Percentiles rank a stretch among this genome's conserved stretches.
These are phyloP conservation scores for Drosophila kokeensis DNA, from an alignment of 2,888 invertebrate species.

Conservation along the genomic window DNA sequence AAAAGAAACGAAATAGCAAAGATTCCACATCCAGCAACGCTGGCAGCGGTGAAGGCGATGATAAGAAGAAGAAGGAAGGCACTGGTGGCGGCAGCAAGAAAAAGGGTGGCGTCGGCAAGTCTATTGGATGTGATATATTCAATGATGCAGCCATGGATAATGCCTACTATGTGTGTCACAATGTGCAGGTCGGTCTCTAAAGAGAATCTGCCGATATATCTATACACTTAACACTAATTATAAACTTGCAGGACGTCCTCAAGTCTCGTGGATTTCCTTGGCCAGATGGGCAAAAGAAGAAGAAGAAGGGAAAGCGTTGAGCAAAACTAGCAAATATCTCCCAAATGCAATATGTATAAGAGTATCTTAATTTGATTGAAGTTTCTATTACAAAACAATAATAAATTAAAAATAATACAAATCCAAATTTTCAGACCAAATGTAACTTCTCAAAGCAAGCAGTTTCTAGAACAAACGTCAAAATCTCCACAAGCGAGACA, in stretches of 20 bases:
- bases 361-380: conserved; percentile 11
- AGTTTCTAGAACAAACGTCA: conserved; percentile 58
- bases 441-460: conserved; percentile 26
- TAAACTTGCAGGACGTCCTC: conserved; percentile 89
- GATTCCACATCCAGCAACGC: conserved; percentile 83
- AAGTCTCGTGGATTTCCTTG: conserved; percentile 95
- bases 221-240: background rate
- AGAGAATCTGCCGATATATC: fast-evolving
- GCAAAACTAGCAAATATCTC: conserved; percentile 3
- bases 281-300: conserved; percentile 94
- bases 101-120: conserved; percentile 86
- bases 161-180: conserved; percentile 96
- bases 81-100: conserved; percentile 86
- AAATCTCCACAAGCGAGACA: conserved; percentile 52
- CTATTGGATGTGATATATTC: conserved; percentile 93
- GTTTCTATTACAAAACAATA: conserved; percentile 28
- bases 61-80: conserved; percentile 86
- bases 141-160: conserved; percentile 97
- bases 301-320: conserved; percentile 90
- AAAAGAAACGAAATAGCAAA: conserved; percentile 87
- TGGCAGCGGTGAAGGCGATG: conserved; percentile 82
- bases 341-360: background rate
- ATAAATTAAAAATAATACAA: conserved; percentile 26
- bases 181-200: conserved; percentile 89
- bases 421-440: conserved; percentile 27